Evolutionary conservation across 1,140 invertebrate species (phyloP).

Genomic region (Pogonus chalceus): DNA sequence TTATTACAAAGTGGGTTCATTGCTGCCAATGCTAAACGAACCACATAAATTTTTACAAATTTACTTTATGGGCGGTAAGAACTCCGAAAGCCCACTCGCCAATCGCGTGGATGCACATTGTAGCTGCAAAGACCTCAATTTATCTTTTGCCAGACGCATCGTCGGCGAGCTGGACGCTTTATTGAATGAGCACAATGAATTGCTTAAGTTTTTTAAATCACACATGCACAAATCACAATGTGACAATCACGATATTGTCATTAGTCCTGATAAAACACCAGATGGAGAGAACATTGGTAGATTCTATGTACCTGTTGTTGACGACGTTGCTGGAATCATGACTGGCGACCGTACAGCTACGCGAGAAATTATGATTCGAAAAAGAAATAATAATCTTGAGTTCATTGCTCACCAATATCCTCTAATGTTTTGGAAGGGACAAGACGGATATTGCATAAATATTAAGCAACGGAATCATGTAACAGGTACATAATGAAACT

Average conservation of each 20-base stretch:
- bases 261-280: slow-evolving; percentile 34
- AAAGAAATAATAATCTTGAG: slow-evolving; percentile 26
- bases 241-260: slow-evolving; percentile 29
- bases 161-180: no score
- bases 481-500: no score
- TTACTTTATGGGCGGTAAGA: slow-evolving; percentile 32
- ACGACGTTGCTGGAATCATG: slow-evolving; percentile 38
- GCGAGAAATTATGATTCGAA: slow-evolving; percentile 35
- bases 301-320: slow-evolving; percentile 35
- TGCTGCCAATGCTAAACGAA: slow-evolving; percentile 23
- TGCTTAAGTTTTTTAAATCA: slow-evolving; percentile 31
- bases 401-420: slow-evolving; percentile 38
- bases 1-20: slow-evolving; percentile 28
- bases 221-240: slow-evolving; percentile 25
- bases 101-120: slow-evolving; percentile 3
- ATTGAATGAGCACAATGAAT: slow-evolving; percentile 31
- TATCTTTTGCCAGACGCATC: slow-evolving; percentile 29
- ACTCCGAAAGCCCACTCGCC: slow-evolving; percentile 13
- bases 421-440: slow-evolving; percentile 36
- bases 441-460: slow-evolving; percentile 34
- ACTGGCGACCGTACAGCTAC: slow-evolving; percentile 32
- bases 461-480: slow-evolving; percentile 23
- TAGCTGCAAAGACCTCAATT: no score
- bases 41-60: slow-evolving; percentile 32
- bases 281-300: slow-evolving; percentile 31